phyloP scores from a whole-genome alignment of 2,888 invertebrate species.

The Conops quadrifasciatus region DNA sequence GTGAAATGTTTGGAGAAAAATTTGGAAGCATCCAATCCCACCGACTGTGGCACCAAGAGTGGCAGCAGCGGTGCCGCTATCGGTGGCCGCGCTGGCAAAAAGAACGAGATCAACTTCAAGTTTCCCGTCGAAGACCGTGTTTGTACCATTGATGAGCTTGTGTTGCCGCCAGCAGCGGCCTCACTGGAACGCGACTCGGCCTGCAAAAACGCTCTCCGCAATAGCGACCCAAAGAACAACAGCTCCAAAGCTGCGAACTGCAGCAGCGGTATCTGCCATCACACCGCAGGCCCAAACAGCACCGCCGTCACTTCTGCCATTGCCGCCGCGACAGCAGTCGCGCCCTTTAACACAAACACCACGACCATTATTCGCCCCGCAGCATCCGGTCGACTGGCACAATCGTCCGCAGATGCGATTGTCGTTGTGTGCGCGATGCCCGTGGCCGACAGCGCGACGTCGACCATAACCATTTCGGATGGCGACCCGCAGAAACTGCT shows the following conservation, averaged over 20 bases:
- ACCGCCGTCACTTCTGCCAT: slow-evolving; percentile 51
- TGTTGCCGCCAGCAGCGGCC: slow-evolving; percentile 59
- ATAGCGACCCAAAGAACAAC: slow-evolving; percentile 46
- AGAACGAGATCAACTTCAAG: slow-evolving; percentile 69
- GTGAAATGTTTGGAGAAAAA: slow-evolving; percentile 63
- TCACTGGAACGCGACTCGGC: slow-evolving; percentile 48
- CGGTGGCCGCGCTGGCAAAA: slow-evolving; percentile 46
- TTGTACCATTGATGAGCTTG: slow-evolving; percentile 64
- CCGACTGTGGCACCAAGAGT: slow-evolving; percentile 50
- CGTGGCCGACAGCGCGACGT: slow-evolving; percentile 43
- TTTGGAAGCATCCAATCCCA: slow-evolving; percentile 53
- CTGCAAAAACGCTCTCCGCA: slow-evolving; percentile 28
- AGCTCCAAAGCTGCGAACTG: slow-evolving; percentile 39
- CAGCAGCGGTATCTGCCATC: background rate
- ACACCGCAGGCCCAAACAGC: slow-evolving; percentile 29
- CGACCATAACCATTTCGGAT: slow-evolving; percentile 32
- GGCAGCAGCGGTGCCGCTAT: slow-evolving; percentile 48
- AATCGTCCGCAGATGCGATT: slow-evolving; percentile 53
- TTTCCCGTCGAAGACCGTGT: slow-evolving; percentile 67
- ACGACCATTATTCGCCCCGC: background rate
- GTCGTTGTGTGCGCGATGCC: slow-evolving; percentile 53
- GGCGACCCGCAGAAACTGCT: slow-evolving; percentile 48
- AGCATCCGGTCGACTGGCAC: slow-evolving; percentile 25
- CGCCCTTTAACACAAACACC: slow-evolving; percentile 44
- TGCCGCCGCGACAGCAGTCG: slow-evolving; percentile 58